A percentile compares a stretch with the other conserved stretches of the same genome.
phyloP scores from a whole-genome alignment of 2,113 vertebrate genomes.

The Microtus ochrogaster region DNA sequence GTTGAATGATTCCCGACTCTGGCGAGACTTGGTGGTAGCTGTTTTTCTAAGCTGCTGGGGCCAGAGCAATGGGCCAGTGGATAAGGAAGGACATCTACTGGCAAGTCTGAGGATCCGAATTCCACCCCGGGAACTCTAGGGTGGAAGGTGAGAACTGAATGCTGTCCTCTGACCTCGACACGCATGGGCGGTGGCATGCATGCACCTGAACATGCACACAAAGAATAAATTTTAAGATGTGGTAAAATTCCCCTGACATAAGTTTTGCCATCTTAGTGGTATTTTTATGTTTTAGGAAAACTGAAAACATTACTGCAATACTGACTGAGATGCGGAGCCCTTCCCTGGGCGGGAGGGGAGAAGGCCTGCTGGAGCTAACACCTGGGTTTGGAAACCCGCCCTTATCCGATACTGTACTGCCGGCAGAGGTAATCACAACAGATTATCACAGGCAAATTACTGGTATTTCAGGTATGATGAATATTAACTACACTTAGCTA shows the following conservation, averaged over 20 bases:
- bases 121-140: neutral
- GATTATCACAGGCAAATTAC: neutral
- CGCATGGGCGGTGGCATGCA: neutral
- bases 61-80: neutral
- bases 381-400: neutral
- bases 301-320: neutral
- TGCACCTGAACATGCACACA: neutral
- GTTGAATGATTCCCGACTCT: neutral
- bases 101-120: too few species aligned
- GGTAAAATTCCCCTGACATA: neutral
- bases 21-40: neutral
- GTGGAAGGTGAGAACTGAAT: too few species aligned
- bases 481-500: neutral
- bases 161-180: neutral
- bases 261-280: neutral
- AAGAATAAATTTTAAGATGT: neutral
- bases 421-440: neutral
- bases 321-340: neutral
- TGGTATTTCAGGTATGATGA: neutral
- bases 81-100: neutral
- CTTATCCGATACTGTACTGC: neutral
- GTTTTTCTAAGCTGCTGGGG: neutral
- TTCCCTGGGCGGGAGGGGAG: neutral
- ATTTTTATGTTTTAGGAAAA: constrained; percentile 30
- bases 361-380: neutral